These are phyloP conservation scores for Siniperca undulata DNA, from an alignment of 2,797 vertebrate species.

Conservation along the genomic window DNA sequence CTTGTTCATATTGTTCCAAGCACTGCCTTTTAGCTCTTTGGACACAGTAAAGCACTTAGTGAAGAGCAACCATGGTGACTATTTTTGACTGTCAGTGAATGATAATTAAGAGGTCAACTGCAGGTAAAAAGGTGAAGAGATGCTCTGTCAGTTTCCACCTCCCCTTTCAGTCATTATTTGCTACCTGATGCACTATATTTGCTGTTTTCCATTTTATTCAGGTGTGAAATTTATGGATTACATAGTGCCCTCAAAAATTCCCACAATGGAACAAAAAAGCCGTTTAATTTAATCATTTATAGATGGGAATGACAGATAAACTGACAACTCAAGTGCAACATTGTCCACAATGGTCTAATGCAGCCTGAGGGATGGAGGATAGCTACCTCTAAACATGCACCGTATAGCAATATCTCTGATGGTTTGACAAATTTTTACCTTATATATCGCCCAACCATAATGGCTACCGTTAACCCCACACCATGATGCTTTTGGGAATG, in stretches of 20 bases:
- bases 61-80: conserved; percentile 11
- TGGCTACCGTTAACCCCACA: background rate
- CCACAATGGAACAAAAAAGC: background rate
- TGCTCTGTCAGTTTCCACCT: background rate
- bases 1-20: conserved; percentile 2
- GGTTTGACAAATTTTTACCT: background rate
- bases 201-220: background rate
- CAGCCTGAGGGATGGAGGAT: background rate
- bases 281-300: background rate
- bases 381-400: background rate
- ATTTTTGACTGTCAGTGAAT: conserved; percentile 28
- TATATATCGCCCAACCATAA: background rate
- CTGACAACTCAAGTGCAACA: background rate
- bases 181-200: background rate
- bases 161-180: background rate
- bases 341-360: background rate
- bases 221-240: background rate
- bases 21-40: background rate
- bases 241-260: background rate
- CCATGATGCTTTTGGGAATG: background rate
- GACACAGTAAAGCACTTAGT: conserved; percentile 65
- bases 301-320: background rate
- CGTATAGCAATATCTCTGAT: no score
- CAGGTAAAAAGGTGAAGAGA: conserved; percentile 39
- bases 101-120: conserved; percentile 37